Base-by-base conservation (phyloP, 2,888 invertebrate genomes). In the Portevinia maculata region DNA sequence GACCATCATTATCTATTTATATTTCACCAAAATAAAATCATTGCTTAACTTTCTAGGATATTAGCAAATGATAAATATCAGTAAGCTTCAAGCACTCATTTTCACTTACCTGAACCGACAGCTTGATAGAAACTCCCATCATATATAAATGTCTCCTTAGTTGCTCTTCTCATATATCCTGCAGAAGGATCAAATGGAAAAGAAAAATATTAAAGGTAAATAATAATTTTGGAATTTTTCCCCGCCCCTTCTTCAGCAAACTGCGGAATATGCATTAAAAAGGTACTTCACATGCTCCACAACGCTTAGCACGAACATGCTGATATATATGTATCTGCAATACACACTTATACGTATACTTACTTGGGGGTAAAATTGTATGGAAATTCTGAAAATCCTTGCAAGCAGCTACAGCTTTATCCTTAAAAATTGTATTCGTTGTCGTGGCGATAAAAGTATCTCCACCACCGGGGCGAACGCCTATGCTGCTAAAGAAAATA, bases 121-220 rank as follows among this genome's bases (percentile, higher is more conserved):
- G 90, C 90, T 86, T 90, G 88, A 67, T 89, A 88, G 55, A 90
- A 90, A 59, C 85, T 88, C 39, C 90, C 90, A 73, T 89, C 87
- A 55, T 87, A 87, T 28, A 88, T 74, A 13, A 88, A 89, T n/a
- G 85, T 86, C 5, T 88, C 86, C 62, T 86, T 88, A 6, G 85
- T 87, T 9, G 84, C 86, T n/a, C 85, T 85, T 1, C 76, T 73
- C 0, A 88, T 69, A 60, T 85, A 62, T 70, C 85, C 86, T 86
- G 46, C 6, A 60, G 30, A 28, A 34, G 30, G 1, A 62, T 41
- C 4, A 41, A 57, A 65, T 24, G 34, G n/a, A n/a, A 32, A 8
- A 44, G 53, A 67, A 37, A 11, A 30, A 50, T 0, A 53, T 19
- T 21, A 30, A 41, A 41, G 15, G 13, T 8, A 9, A 9, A 32